Evolutionary conservation across 2,797 vertebrate genomes (phyloP).

Genomic region (Lophura swinhoii): DNA sequence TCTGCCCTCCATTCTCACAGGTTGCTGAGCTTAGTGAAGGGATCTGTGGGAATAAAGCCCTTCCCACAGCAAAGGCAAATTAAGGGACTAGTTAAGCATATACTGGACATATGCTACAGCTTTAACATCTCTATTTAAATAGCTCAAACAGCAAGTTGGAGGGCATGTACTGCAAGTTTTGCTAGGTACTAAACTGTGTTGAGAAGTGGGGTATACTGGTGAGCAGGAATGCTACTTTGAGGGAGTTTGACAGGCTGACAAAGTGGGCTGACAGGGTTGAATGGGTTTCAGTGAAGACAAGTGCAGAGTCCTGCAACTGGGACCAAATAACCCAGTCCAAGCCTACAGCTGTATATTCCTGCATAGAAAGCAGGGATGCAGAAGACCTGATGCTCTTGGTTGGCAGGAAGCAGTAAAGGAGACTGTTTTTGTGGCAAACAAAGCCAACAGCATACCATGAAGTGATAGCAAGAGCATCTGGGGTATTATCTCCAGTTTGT

Average conservation of each 20-base stretch:
- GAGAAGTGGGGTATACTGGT: background rate
- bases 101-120: background rate
- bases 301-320: background rate
- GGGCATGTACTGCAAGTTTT: fast-evolving
- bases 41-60: background rate
- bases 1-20: background rate
- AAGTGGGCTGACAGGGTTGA: background rate
- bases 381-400: background rate
- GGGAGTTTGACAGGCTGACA: background rate
- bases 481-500: background rate
- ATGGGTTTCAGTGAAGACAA: background rate
- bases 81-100: background rate
- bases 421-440: background rate
- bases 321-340: background rate
- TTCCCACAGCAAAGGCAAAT: background rate
- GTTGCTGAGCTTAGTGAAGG: background rate
- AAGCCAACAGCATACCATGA: fast-evolving
- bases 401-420: background rate
- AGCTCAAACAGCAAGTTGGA: fast-evolving
- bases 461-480: background rate
- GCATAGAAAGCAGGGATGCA: background rate
- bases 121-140: background rate
- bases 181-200: background rate
- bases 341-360: background rate
- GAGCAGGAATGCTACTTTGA: background rate